phyloP scores from a whole-genome alignment of 64 coral and sea anemone species.

The Stichodactyla mertensii region DNA sequence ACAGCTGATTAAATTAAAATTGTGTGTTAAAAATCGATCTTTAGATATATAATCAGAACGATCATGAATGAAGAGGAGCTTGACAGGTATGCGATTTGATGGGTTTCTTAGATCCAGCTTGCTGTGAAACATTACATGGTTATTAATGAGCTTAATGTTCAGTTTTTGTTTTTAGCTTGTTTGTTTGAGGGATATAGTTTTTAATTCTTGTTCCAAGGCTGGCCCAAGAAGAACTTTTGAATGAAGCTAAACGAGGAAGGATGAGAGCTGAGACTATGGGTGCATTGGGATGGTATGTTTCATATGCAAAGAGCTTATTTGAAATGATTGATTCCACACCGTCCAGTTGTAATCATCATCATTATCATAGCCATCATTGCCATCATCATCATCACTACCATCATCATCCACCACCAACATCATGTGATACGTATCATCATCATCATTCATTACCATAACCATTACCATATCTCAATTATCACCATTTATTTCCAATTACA shows the following conservation, averaged over 20 bases:
- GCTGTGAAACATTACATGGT: neutral
- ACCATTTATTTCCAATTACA: too few species aligned
- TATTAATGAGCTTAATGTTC: too few species aligned
- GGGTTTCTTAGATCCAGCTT: neutral
- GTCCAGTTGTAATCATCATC: too few species aligned
- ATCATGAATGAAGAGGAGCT: constrained; percentile 45
- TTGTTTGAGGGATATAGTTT: neutral
- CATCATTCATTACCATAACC: neutral
- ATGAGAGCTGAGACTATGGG: constrained; percentile 81
- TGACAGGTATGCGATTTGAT: constrained; percentile 12
- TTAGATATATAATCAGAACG: neutral
- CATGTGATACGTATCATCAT: too few species aligned
- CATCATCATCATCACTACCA: too few species aligned
- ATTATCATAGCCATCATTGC: too few species aligned
- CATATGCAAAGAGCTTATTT: too few species aligned
- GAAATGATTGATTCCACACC: too few species aligned
- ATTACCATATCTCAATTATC: neutral
- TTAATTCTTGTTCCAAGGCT: constrained; percentile 38
- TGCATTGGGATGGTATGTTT: constrained; percentile 64
- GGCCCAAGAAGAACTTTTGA: constrained; percentile 72
- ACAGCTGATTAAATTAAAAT: neutral
- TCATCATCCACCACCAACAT: neutral
- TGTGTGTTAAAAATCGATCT: neutral
- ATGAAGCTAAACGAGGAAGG: constrained; percentile 73
- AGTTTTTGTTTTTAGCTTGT: neutral